phyloP scores from a whole-genome alignment of 2,113 vertebrate species.

The Gymnobelideus leadbeateri region DNA sequence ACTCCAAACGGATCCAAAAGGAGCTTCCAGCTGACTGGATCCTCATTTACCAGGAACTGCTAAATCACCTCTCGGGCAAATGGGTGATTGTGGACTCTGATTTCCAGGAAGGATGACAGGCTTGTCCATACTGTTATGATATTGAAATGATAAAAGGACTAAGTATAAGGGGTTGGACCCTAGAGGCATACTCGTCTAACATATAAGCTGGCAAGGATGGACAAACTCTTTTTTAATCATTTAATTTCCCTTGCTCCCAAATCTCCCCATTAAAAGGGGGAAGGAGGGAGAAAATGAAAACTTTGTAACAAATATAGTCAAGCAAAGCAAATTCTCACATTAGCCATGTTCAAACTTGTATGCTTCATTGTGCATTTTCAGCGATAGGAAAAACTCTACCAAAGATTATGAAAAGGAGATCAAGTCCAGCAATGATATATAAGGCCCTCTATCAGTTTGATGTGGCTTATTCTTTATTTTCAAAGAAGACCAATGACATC shows the following conservation, averaged over 20 bases:
- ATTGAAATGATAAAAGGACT: too few species aligned
- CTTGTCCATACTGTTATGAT: background rate
- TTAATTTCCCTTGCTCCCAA: background rate
- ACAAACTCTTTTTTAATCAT: background rate
- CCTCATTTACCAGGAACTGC: background rate
- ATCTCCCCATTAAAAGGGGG: background rate
- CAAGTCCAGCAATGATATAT: background rate
- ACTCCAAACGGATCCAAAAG: background rate
- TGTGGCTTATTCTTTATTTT: background rate
- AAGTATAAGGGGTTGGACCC: background rate
- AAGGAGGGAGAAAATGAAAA: background rate
- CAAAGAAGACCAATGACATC: background rate
- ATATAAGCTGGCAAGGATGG: background rate
- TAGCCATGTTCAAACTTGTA: background rate
- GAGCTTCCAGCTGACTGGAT: background rate
- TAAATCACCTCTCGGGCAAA: background rate
- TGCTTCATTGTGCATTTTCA: background rate
- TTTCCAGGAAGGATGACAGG: background rate
- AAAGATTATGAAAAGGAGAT: background rate
- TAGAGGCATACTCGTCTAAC: background rate
- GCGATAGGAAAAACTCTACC: background rate
- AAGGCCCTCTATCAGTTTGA: background rate
- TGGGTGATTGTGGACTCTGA: background rate
- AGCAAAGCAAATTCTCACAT: background rate
- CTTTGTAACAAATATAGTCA: background rate